Conservation (phyloP, 2,797 vertebrate species). For the Lophius americanus region DNA sequence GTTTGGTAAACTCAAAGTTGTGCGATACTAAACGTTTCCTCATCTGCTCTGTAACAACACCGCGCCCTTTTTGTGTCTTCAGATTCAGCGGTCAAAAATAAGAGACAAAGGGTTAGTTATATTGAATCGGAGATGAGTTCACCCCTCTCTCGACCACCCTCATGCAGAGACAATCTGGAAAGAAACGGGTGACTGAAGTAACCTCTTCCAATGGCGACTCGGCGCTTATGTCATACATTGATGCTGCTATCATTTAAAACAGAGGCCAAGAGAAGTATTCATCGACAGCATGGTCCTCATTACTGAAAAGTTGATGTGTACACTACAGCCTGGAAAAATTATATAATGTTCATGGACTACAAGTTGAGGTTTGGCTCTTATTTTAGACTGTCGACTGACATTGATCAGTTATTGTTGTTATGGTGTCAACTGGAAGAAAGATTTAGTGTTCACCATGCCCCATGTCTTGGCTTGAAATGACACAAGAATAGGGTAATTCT, state of each 20-base stretch:
- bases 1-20: conserved; percentile 16
- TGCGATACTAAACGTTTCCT: conserved; percentile 38
- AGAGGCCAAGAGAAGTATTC: conserved; percentile 26
- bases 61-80: conserved; percentile 37
- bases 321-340: conserved; percentile 21
- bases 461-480: neutral
- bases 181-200: conserved; percentile 36
- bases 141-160: conserved; percentile 26
- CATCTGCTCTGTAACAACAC: conserved; percentile 44
- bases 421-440: conserved; percentile 3
- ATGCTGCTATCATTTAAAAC: conserved; percentile 21
- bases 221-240: conserved; percentile 28
- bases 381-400: conserved; percentile 26
- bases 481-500: neutral
- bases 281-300: conserved; percentile 29
- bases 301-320: conserved; percentile 14
- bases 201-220: conserved; percentile 30
- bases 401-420: conserved; percentile 12
- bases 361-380: conserved; percentile 14
- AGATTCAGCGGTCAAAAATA: conserved; percentile 21
- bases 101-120: conserved; percentile 57
- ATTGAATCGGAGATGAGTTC: conserved; percentile 36
- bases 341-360: conserved; percentile 23
- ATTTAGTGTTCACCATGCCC: neutral
- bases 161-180: conserved; percentile 38